phyloP scores from a whole-genome alignment of 1,140 invertebrate species.

The Acyrthosiphon pisum region DNA sequence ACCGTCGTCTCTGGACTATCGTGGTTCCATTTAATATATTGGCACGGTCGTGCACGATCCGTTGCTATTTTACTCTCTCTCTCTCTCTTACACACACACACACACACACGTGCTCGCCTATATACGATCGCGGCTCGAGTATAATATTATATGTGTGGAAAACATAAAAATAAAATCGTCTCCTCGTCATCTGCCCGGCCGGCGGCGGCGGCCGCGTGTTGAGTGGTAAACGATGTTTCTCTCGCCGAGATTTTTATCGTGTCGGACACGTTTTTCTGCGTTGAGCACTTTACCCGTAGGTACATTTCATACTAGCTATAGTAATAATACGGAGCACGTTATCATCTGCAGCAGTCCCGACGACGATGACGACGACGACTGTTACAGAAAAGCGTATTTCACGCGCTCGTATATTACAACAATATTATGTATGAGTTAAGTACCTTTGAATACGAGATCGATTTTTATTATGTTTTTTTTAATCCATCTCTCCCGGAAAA shows the following conservation, averaged over 20 bases:
- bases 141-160: background rate
- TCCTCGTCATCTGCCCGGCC: background rate
- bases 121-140: background rate
- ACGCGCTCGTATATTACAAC: background rate
- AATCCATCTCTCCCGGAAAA: background rate
- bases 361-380: background rate
- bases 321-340: background rate
- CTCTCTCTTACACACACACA: too few species aligned
- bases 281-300: constrained; percentile 49
- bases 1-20: background rate
- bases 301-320: background rate
- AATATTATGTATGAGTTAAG: background rate
- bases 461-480: background rate
- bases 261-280: constrained; percentile 56
- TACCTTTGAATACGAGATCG: background rate
- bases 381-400: background rate
- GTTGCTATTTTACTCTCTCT: background rate
- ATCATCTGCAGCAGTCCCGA: background rate
- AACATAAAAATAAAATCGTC: constrained; percentile 49
- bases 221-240: constrained; percentile 57
- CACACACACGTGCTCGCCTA: background rate
- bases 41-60: background rate
- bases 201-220: constrained; percentile 15
- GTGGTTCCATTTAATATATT: constrained; percentile 24
- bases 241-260: constrained; percentile 54